Percentiles rank a stretch among this genome's conserved stretches.
Evolutionary conservation across 2,888 invertebrate genomes (phyloP).

Genomic region (Athripsodes cinereus): DNA sequence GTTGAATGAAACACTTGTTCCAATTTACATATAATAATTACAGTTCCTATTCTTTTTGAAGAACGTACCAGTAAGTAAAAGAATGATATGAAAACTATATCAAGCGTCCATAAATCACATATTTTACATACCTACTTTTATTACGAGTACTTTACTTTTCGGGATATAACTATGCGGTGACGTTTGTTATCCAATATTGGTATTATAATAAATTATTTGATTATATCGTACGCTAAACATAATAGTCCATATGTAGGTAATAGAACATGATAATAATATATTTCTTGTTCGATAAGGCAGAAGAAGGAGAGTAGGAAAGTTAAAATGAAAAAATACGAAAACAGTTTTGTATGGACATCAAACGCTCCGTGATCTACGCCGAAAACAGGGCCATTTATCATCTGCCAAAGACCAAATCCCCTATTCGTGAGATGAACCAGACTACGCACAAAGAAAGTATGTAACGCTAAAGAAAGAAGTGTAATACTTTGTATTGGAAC

Average conservation of each 20-base stretch:
- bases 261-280: background rate
- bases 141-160: no score
- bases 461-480: background rate
- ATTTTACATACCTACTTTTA: no score
- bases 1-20: no score
- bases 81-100: no score
- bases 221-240: background rate
- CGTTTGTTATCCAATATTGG: no score
- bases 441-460: constrained; percentile 2
- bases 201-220: background rate
- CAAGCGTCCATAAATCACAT: no score
- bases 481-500: no score
- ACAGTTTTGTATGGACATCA: constrained; percentile 10
- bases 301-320: background rate
- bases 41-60: no score
- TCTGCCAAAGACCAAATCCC: constrained; percentile 1
- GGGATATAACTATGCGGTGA: no score
- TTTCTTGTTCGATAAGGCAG: constrained; percentile 8
- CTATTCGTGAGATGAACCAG: constrained; percentile 4
- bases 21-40: no score
- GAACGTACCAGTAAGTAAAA: no score
- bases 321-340: background rate
- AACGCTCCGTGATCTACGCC: constrained; percentile 8
- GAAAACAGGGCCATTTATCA: constrained; percentile 9
- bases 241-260: background rate